Evolutionary conservation across 2,113 vertebrate species (phyloP).

Genomic region (Cyanoramphus novaezelandiae): DNA sequence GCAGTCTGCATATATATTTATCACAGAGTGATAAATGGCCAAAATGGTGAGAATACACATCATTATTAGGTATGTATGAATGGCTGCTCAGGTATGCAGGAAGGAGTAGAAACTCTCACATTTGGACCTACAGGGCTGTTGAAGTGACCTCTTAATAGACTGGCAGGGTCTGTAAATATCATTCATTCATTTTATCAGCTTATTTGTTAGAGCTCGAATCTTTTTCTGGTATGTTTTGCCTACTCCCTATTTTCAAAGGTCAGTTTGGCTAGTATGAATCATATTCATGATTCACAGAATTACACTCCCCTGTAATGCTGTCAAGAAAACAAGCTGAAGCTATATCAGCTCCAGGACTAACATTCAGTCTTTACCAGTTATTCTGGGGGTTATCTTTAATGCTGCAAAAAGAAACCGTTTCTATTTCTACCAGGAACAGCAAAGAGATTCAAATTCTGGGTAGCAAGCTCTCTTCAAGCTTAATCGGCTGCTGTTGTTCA

Average conservation of each 20-base stretch:
- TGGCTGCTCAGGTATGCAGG: neutral
- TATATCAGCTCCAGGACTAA: neutral
- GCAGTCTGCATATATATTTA: neutral
- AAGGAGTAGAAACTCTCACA: neutral
- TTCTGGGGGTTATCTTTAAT: neutral
- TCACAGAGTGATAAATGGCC: neutral
- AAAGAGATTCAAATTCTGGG: constrained; percentile 6
- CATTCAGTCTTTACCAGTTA: neutral
- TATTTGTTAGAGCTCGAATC: constrained; percentile 27
- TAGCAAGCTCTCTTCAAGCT: neutral
- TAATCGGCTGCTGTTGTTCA: neutral
- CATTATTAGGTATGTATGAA: neutral
- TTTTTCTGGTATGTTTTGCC: constrained; percentile 44
- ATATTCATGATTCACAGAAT: constrained; percentile 8
- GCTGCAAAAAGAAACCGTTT: neutral
- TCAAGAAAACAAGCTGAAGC: constrained; percentile 22
- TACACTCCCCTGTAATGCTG: neutral
- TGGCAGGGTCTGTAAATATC: constrained; percentile 10
- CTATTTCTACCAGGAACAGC: neutral
- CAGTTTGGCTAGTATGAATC: constrained; percentile 58
- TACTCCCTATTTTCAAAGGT: constrained; percentile 55
- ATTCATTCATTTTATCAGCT: constrained; percentile 30
- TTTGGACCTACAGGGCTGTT: neutral
- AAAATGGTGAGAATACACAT: neutral
- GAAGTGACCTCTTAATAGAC: constrained; percentile 14